These are phyloP conservation scores for Clarias fuscus DNA, from an alignment of 2,797 vertebrate genomes.

Conservation along the genomic window DNA sequence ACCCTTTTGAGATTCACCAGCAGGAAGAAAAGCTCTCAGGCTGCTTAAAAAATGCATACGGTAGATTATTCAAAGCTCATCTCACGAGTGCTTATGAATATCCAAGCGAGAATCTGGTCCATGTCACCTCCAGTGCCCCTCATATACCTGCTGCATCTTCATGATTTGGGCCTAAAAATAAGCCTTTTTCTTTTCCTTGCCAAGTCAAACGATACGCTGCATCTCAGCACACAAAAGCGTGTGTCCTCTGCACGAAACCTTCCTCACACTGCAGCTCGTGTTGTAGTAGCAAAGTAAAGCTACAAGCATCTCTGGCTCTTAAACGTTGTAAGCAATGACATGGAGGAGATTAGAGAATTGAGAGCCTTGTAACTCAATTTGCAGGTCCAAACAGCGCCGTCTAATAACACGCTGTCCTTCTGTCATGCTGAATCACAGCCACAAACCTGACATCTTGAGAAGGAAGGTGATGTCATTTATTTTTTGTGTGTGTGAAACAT, in stretches of 20 bases:
- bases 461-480: background rate
- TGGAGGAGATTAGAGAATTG: constrained; percentile 74
- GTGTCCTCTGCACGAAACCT: constrained; percentile 50
- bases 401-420: constrained; percentile 68
- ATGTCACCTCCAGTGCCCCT: constrained; percentile 57
- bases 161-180: constrained; percentile 63
- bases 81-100: constrained; percentile 58
- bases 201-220: constrained; percentile 67
- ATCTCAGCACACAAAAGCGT: constrained; percentile 65
- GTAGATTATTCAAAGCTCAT: constrained; percentile 51
- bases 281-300: constrained; percentile 65
- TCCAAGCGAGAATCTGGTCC: constrained; percentile 51
- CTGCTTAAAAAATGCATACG: constrained; percentile 51
- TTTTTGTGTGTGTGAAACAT: background rate
- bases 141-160: constrained; percentile 22
- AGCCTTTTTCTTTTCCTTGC: constrained; percentile 46
- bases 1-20: constrained; percentile 58
- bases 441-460: constrained; percentile 66
- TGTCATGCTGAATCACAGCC: constrained; percentile 65
- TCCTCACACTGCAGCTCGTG: constrained; percentile 53
- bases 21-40: constrained; percentile 38
- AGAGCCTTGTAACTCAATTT: constrained; percentile 75
- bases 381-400: constrained; percentile 67
- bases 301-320: constrained; percentile 66
- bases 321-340: constrained; percentile 72